Evolutionary conservation across 2,888 invertebrate species (phyloP), one percentile per base, ranked within the genome.

Genomic region (Caenorhabditis parvicauda): DNA sequence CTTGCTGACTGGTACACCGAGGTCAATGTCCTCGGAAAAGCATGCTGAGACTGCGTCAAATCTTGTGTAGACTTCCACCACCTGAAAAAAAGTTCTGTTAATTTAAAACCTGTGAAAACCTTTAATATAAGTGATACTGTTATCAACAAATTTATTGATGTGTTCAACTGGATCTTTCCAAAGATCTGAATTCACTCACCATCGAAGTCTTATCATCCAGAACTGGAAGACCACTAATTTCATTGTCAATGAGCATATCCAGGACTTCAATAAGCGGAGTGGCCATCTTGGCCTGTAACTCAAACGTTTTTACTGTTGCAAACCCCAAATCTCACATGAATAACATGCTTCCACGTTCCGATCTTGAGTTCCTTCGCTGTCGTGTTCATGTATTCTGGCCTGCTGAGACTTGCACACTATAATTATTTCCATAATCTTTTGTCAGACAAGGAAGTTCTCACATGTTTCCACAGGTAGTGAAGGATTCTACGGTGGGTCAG

Each of bases 221-320:
- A 38, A 67, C 59, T 28, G 67, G 67, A 49, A 67, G 61, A 22
- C 67, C 67, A 44, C 64, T 64, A 53, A 67, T 64, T 24, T 57
- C 29, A 25, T 64, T 61, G 48, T 64, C 64, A 32, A 67, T 67
- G 24, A 67, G 51, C 56, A 67, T 53, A 49, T 67, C 67, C 22
- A 67, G 47, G 25, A 54, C 59, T 6, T 67, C 64, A 37, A 67
- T 67, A 41, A 67, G 28, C 12, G 64, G 61, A 29, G 64, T 67
- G 32, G 49, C 39, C 39, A 59, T 57, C 21, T 61, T 35, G 32
- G 64, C 64, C 67, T 67, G 39, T 19, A 44, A 38, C n/a, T 38
- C 38, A 21, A 3, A 38, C 19, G 38, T 38, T 38, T 38, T 38
- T 38, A 38, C 12, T 38, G 35, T 12, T 32, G 14, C 9, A 9